Percentiles rank a stretch among this genome's conserved stretches.
Evolutionary conservation across 37 sponge, comb jelly and placozoan genomes (phyloP).

Genomic region (Crambe crambe): DNA sequence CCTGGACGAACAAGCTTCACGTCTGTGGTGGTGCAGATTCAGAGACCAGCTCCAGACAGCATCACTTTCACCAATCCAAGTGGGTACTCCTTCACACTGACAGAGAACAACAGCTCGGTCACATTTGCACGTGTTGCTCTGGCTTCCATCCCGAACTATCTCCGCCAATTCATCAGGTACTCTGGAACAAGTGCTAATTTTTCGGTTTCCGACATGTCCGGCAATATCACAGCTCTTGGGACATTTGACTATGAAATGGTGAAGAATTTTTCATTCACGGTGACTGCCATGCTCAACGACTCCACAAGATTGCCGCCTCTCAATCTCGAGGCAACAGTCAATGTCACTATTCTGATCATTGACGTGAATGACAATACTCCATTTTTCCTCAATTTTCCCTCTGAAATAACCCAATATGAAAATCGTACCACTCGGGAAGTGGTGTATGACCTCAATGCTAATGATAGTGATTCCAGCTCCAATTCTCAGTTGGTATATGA

Average conservation of each 20-base stretch:
- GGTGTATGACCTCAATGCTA: slow-evolving; percentile 6
- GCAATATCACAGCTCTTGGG: neutral
- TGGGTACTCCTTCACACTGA: slow-evolving; percentile 21
- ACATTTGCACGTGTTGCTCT: slow-evolving; percentile 12
- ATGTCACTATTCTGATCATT: neutral
- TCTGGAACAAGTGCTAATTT: neutral
- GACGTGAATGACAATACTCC: slow-evolving; percentile 46
- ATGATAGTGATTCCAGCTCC: slow-evolving; percentile 27
- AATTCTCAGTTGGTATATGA: slow-evolving; percentile 12
- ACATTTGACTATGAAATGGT: slow-evolving; percentile 17
- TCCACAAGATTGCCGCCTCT: neutral
- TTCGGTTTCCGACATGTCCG: neutral
- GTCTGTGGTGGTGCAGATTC: neutral
- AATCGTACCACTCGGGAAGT: neutral
- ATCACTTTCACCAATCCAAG: slow-evolving; percentile 4
- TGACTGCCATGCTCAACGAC: neutral
- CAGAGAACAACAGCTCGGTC: slow-evolving; percentile 10
- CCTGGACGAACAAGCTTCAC: neutral
- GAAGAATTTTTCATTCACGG: neutral
- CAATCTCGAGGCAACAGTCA: neutral
- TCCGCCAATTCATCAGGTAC: neutral
- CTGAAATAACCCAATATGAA: slow-evolving; percentile 11
- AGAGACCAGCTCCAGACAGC: slow-evolving; percentile 3
- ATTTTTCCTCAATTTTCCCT: slow-evolving; percentile 37
- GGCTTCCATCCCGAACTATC: neutral